phyloP scores from a whole-genome alignment of 2,113 vertebrate species.

The Sorex fumeus region DNA sequence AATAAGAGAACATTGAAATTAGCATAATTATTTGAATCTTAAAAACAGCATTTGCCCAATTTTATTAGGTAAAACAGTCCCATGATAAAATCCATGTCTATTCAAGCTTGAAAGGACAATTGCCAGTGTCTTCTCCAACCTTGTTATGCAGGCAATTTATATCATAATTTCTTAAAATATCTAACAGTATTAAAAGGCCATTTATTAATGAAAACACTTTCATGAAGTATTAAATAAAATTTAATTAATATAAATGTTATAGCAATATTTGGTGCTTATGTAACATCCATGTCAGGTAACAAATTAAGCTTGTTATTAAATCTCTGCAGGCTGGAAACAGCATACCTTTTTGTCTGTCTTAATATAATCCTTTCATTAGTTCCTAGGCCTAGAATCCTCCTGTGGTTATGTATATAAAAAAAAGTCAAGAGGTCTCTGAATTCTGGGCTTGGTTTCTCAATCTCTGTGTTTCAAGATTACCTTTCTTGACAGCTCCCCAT shows the following conservation, averaged over 20 bases:
- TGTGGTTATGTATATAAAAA: background rate
- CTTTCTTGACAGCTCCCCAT: conserved; percentile 44
- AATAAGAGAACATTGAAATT: background rate
- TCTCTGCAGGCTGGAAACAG: conserved; percentile 52
- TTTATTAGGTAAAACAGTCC: background rate
- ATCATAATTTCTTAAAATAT: conserved; percentile 48
- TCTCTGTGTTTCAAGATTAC: background rate
- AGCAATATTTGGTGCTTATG: conserved; percentile 62
- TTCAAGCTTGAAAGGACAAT: conserved; percentile 46
- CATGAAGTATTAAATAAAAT: conserved; percentile 64
- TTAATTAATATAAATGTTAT: conserved; percentile 69
- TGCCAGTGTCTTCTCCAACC: conserved; percentile 2
- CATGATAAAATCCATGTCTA: conserved; percentile 41
- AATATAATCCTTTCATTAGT: conserved; percentile 56
- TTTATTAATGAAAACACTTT: conserved; percentile 71
- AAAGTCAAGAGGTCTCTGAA: conserved; percentile 3
- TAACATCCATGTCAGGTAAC: conserved; percentile 66
- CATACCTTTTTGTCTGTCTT: conserved; percentile 32
- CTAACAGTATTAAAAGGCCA: conserved; percentile 46
- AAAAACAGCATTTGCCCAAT: background rate
- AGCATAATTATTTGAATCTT: conserved; percentile 36
- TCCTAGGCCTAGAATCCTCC: background rate
- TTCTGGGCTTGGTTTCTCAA: conserved; percentile 1
- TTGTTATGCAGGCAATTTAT: conserved; percentile 26
- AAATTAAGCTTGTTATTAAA: conserved; percentile 70